Conservation (phyloP, 2,888 invertebrate genomes). For the Platycheirus rosarum region DNA sequence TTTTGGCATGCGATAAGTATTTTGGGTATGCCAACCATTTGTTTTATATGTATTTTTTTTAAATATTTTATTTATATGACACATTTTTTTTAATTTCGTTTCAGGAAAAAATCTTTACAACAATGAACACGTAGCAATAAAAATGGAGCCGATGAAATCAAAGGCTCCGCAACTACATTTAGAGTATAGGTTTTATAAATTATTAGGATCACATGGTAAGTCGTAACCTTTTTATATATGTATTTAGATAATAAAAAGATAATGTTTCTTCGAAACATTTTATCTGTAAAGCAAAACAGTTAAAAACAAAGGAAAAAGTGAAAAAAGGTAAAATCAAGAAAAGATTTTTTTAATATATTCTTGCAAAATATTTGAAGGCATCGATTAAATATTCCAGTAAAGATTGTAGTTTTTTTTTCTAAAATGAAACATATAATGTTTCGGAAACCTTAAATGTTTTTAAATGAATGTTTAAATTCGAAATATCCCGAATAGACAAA, state of each 20-base stretch:
- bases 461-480: too few relatives aligned
- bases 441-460: too few relatives aligned
- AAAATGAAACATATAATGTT: too few relatives aligned
- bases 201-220: slow-evolving; percentile 98
- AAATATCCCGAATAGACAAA: too few relatives aligned
- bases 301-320: slow-evolving; percentile 45
- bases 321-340: slow-evolving; percentile 22
- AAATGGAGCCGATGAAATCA: slow-evolving; percentile 99
- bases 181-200: slow-evolving; percentile 99
- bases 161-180: slow-evolving; percentile 99
- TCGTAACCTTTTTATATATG: slow-evolving; percentile 60
- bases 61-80: background rate
- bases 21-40: too few relatives aligned
- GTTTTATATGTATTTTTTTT: background rate
- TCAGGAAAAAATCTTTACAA: slow-evolving; percentile 99
- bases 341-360: slow-evolving; percentile 1
- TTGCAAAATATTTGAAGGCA: slow-evolving; percentile 31
- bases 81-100: slow-evolving; percentile 84
- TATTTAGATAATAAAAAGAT: background rate
- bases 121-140: slow-evolving; percentile 99
- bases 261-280: too few relatives aligned
- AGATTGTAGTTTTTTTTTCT: too few relatives aligned
- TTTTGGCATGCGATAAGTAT: too few relatives aligned
- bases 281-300: slow-evolving; percentile 8
- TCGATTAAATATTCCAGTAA: too few relatives aligned